phyloP scores from a whole-genome alignment of 2,888 invertebrate species.

The Trissolcus brochymenae region DNA sequence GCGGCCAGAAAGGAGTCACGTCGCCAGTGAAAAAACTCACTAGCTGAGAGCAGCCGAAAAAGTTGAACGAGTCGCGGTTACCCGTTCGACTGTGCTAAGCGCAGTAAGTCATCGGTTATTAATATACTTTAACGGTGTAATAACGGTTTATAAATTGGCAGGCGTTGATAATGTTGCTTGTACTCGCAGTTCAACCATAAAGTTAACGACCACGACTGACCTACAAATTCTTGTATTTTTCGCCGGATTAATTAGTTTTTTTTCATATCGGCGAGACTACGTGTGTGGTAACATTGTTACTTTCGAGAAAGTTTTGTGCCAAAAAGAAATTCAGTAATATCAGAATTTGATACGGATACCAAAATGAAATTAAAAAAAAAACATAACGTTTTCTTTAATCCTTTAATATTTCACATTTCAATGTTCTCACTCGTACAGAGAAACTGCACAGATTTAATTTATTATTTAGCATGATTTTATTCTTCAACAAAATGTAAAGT shows the following conservation, averaged over 20 bases:
- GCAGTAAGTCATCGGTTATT: conserved; percentile 29
- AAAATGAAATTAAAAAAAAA: no score
- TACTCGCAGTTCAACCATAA: conserved; percentile 43
- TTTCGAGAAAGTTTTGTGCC: background rate
- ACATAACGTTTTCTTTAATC: no score
- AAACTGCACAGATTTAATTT: no score
- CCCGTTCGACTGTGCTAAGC: conserved; percentile 6
- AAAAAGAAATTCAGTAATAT: no score
- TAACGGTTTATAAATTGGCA: conserved; percentile 57
- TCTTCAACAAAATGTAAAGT: background rate
- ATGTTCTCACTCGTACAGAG: no score
- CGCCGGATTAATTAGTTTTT: conserved; percentile 49
- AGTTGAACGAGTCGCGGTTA: conserved; percentile 31
- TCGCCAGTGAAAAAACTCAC: conserved; percentile 23
- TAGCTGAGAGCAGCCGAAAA: conserved; percentile 40
- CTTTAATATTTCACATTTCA: no score
- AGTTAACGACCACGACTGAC: conserved; percentile 53
- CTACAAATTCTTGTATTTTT: conserved; percentile 43
- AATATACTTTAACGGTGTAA: conserved; percentile 48
- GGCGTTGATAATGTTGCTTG: conserved; percentile 52
- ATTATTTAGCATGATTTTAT: background rate
- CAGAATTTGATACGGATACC: background rate
- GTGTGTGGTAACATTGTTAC: no score
- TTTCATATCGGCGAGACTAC: background rate
- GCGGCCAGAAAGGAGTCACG: conserved; percentile 9